Percentiles rank a stretch among this genome's conserved stretches.
Evolutionary conservation across 1,140 invertebrate species (phyloP).

Genomic region (Helicoverpa armigera): DNA sequence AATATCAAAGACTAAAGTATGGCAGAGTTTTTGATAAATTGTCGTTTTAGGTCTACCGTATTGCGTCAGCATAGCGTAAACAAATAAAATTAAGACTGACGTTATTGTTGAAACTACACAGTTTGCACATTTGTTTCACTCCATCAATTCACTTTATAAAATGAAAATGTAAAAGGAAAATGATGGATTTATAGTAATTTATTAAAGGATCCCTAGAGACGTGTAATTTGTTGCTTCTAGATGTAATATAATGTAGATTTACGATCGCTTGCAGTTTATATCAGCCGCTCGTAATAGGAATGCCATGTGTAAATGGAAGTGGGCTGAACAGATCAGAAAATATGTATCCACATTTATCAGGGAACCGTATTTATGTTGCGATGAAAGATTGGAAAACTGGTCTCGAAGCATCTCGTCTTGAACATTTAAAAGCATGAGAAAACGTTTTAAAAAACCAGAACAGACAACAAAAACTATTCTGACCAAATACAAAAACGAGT

Average conservation of each 20-base stretch:
- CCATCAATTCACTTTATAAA: neutral
- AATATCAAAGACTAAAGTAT: neutral
- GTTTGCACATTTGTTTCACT: neutral
- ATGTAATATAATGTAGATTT: slow-evolving; percentile 37
- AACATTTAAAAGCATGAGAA: neutral
- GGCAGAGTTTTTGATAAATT: neutral
- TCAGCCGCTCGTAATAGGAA: slow-evolving; percentile 27
- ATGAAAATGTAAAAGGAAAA: neutral
- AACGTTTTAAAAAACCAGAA: neutral
- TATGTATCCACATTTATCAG: slow-evolving; percentile 8
- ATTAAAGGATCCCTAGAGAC: neutral
- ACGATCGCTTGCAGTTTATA: slow-evolving; percentile 19
- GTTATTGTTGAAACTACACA: neutral
- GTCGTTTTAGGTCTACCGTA: neutral
- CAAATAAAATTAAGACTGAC: neutral
- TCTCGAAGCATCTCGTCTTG: neutral
- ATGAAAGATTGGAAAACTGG: slow-evolving; percentile 4
- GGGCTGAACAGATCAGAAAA: slow-evolving; percentile 18
- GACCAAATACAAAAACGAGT: neutral
- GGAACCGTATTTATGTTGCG: slow-evolving; percentile 13
- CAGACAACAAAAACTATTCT: neutral
- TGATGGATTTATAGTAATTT: neutral
- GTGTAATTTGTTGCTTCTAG: slow-evolving; percentile 11
- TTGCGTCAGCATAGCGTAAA: neutral
- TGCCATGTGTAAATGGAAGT: slow-evolving; percentile 37